Evolutionary conservation across 2,113 vertebrate genomes (phyloP).

Genomic region (Tinamus guttatus): DNA sequence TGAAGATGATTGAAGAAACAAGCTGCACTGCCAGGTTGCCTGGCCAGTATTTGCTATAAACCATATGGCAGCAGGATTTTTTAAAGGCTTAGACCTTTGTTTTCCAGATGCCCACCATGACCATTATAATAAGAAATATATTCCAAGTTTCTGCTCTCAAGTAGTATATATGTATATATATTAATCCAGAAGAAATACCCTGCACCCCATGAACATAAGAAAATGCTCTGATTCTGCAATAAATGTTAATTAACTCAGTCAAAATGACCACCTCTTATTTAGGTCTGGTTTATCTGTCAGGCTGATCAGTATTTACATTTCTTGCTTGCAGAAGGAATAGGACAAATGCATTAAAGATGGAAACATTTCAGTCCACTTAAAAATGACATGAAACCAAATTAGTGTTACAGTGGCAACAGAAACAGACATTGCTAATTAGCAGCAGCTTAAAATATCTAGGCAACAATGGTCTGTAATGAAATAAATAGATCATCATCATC

Average conservation of each 20-base stretch:
- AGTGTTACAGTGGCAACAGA: not conserved
- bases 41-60: not conserved
- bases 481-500: conserved; percentile 3
- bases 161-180: not conserved
- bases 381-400: not conserved
- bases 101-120: not conserved
- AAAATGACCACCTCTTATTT: not conserved
- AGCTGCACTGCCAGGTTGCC: not conserved
- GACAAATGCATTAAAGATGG: not conserved
- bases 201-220: not conserved
- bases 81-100: not conserved
- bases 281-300: not conserved
- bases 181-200: not conserved
- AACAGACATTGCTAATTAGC: conserved; percentile 7
- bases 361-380: not conserved
- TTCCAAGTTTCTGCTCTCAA: not conserved
- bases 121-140: not conserved
- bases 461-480: conserved; percentile 17
- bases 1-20: not conserved
- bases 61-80: not conserved
- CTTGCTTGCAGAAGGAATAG: not conserved
- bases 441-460: conserved; percentile 20
- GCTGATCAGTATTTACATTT: not conserved
- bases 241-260: not conserved
- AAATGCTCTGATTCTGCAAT: not conserved